Conservation (phyloP, 2,888 invertebrate species). For the Drosophila suboccidentalis region DNA sequence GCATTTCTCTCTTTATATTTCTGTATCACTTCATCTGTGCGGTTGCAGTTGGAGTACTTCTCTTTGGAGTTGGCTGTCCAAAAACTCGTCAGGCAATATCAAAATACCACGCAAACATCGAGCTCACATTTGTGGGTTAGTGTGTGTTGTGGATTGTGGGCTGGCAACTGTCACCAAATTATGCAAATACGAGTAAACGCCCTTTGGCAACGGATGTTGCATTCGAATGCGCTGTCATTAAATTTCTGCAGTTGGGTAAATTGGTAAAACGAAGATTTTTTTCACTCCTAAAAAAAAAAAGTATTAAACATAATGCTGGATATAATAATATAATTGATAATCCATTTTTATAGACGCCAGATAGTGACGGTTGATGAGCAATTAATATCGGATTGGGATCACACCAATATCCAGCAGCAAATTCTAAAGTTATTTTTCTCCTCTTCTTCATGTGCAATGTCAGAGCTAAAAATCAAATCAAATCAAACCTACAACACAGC, state of each 20-base stretch:
- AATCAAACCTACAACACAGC: background rate
- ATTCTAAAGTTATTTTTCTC: slow-evolving; percentile 5
- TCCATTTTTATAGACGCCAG: slow-evolving; percentile 38
- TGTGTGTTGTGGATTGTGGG: no score
- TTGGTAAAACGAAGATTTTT: slow-evolving; percentile 23
- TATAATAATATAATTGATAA: no score
- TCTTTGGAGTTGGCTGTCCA: slow-evolving; percentile 26
- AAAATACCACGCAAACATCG: slow-evolving; percentile 35
- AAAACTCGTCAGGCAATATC: slow-evolving; percentile 59
- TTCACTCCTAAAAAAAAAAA: background rate
- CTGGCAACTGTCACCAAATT: slow-evolving; percentile 52
- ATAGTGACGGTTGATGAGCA: slow-evolving; percentile 63
- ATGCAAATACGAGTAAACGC: slow-evolving; percentile 37
- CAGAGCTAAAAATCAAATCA: background rate
- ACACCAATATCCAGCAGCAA: slow-evolving; percentile 25
- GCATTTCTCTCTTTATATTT: background rate
- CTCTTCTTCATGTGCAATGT: slow-evolving; percentile 52
- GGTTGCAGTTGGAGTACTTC: slow-evolving; percentile 31
- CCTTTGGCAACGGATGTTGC: slow-evolving; percentile 47
- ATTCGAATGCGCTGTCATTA: slow-evolving; percentile 55
- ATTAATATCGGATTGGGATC: slow-evolving; percentile 25
- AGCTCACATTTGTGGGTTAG: slow-evolving; percentile 8
- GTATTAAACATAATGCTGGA: no score
- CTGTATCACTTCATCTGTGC: slow-evolving; percentile 2
- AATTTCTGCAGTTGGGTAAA: slow-evolving; percentile 55